A percentile compares a stretch with the other conserved stretches of the same genome.
Conservation (phyloP, 2,888 invertebrate species). For the Acanthosepion esculentum region DNA sequence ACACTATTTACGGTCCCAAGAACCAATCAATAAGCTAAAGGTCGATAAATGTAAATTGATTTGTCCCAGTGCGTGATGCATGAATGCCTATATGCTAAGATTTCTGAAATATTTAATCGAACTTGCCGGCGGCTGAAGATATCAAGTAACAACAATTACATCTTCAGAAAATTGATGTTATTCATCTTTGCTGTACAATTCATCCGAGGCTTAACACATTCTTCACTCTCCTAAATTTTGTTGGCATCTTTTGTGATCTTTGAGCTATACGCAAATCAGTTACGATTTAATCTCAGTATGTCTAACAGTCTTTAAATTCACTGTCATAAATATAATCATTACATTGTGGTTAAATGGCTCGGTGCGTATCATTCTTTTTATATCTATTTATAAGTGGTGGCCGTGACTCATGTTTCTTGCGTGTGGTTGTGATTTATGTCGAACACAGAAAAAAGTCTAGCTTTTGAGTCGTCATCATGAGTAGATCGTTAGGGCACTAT, state of each 20-base stretch:
- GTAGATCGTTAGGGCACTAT: too few species aligned
- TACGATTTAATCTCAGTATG: not conserved
- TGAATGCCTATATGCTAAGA: not conserved
- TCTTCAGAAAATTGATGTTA: not conserved
- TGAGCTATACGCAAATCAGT: not conserved
- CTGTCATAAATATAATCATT: not conserved
- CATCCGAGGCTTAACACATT: too few species aligned
- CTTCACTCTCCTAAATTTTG: not conserved
- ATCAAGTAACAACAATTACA: slow-evolving; percentile 33
- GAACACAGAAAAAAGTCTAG: too few species aligned
- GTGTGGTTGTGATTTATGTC: too few species aligned
- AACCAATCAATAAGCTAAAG: not conserved
- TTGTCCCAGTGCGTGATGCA: not conserved
- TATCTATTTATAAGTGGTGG: not conserved
- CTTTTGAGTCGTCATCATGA: too few species aligned
- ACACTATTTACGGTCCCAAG: not conserved
- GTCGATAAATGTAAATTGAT: not conserved
- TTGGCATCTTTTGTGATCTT: not conserved
- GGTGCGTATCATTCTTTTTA: not conserved
- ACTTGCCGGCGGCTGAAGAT: not conserved
- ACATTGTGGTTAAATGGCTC: not conserved
- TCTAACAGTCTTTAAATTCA: not conserved
- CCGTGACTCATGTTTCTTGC: too few species aligned
- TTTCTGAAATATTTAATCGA: not conserved
- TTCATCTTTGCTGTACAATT: not conserved